Percentiles rank a stretch among this genome's conserved stretches.
Conservation (phyloP, 2,888 invertebrate species). For the Sarcophaga subvicina region DNA sequence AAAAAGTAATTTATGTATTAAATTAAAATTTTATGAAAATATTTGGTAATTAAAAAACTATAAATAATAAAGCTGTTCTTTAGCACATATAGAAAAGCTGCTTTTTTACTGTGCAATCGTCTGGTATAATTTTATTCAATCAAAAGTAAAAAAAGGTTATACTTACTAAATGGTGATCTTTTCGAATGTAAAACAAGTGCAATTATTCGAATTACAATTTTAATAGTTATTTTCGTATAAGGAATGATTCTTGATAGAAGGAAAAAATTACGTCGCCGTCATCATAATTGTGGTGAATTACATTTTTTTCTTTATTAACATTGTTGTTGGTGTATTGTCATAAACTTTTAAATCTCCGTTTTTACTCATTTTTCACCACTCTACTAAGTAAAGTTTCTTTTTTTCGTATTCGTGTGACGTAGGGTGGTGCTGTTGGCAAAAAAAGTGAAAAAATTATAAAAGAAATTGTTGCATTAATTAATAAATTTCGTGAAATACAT, state of each 20-base stretch:
- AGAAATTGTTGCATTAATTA: slow-evolving; percentile 24
- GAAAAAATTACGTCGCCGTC: slow-evolving; percentile 75
- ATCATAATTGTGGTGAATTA: slow-evolving; percentile 74
- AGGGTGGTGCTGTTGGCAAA: slow-evolving; percentile 75
- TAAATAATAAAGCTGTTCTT: not conserved
- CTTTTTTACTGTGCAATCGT: too few relatives aligned
- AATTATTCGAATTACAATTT: slow-evolving; percentile 19
- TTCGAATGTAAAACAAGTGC: not conserved
- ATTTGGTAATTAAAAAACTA: not conserved
- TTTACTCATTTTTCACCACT: slow-evolving; percentile 63
- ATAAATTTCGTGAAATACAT: slow-evolving; percentile 2
- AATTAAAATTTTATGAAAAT: not conserved
- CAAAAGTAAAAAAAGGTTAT: too few relatives aligned
- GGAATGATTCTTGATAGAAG: slow-evolving; percentile 70
- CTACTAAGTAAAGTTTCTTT: slow-evolving; percentile 64
- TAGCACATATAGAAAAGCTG: not conserved
- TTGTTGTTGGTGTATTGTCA: slow-evolving; percentile 52
- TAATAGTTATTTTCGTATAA: slow-evolving; percentile 38
- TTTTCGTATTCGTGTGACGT: slow-evolving; percentile 71
- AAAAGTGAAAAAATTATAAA: slow-evolving; percentile 25
- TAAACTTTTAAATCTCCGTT: slow-evolving; percentile 62
- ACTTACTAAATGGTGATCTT: too few relatives aligned
- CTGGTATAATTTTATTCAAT: too few relatives aligned
- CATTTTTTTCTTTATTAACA: slow-evolving; percentile 14
- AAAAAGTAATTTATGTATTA: slow-evolving; percentile 48